Base-by-base conservation (phyloP, 2,113 vertebrate species). In the Psettodes erumei region DNA sequence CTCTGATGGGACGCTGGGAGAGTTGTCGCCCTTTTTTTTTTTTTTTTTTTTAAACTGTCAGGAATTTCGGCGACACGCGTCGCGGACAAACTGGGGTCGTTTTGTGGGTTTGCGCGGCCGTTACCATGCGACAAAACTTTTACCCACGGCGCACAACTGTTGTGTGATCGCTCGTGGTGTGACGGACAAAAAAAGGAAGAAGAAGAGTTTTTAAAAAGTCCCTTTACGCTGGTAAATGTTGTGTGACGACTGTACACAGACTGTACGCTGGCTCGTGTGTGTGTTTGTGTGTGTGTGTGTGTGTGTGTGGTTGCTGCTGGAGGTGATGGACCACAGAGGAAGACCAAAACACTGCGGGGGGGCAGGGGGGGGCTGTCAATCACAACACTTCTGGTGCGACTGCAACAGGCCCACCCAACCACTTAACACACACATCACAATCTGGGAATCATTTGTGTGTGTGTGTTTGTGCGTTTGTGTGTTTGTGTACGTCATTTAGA, bases 11-110 rank as follows among this genome's bases (percentile, higher is more conserved):
- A 72, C 38, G 16, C n/a, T 65, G 35, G 58, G 73, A 47, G 74
- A 79, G 65, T 50, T 86, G 82, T 55, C 65, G 55, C 8, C 70
- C 45, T 1, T 13, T 30, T 86, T 81, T 75, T 86, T 84, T 85
- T 18, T 70, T 50, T 1, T 13, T 30, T 86, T 81, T 75, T 86
- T 84, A 84, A 15, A 79, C 51, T 65, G 48, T 59, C 76, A 68
- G 81, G 83, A 90, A 86, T 81, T n/a, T 27, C 45, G 32, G 75
- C 6, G 25, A 25, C 48, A 30, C 68, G 72, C 66, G 71, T n/a
- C 23, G 38, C 27, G 30, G 43, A 71, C 51, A 81, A 68, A 77
- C 30, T 53, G 77, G 40, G 28, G 9, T 71, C 4, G 11, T 79
- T 53, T 30, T 27, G 7, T 66, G 19, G 19, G 32, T 45, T 66